Percentiles rank a stretch among this genome's conserved stretches.
phyloP scores from a whole-genome alignment of 2,888 invertebrate genomes.

The Listrodromus nycthemerus region DNA sequence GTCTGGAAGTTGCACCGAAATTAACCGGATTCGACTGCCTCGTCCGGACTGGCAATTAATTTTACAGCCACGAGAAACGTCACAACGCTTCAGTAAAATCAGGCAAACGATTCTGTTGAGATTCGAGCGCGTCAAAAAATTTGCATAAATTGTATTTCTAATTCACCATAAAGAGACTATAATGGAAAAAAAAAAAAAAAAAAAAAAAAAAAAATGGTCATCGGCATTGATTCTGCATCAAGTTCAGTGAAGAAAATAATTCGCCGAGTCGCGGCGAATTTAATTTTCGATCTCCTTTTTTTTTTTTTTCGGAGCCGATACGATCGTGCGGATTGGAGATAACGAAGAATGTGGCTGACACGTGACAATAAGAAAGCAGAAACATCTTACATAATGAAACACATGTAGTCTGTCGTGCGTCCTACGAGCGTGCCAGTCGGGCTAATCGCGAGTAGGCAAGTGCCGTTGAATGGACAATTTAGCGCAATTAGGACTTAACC shows the following conservation, averaged over 20 bases:
- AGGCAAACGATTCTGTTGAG: not conserved
- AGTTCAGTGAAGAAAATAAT: not conserved
- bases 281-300: not conserved
- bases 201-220: not conserved
- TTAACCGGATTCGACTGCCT: slow-evolving; percentile 31
- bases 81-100: not conserved
- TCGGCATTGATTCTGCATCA: not conserved
- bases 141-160: not conserved
- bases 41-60: slow-evolving; percentile 27
- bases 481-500: slow-evolving; percentile 81
- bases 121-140: not conserved
- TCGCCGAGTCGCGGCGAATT: not conserved
- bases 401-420: slow-evolving; percentile 21
- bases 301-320: not conserved
- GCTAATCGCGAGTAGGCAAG: slow-evolving; percentile 77
- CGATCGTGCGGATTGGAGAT: slow-evolving; percentile 5
- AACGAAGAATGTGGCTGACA: slow-evolving; percentile 2
- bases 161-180: not conserved
- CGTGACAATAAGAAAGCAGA: slow-evolving; percentile 23
- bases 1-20: slow-evolving; percentile 34
- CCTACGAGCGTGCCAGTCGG: slow-evolving; percentile 44
- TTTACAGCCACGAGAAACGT: not conserved
- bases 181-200: not conserved
- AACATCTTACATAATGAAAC: slow-evolving; percentile 31
- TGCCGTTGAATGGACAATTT: slow-evolving; percentile 81